Evolutionary conservation across 2,113 vertebrate species (phyloP), one percentile per base, ranked within the genome.

Genomic region (Strigops habroptila): DNA sequence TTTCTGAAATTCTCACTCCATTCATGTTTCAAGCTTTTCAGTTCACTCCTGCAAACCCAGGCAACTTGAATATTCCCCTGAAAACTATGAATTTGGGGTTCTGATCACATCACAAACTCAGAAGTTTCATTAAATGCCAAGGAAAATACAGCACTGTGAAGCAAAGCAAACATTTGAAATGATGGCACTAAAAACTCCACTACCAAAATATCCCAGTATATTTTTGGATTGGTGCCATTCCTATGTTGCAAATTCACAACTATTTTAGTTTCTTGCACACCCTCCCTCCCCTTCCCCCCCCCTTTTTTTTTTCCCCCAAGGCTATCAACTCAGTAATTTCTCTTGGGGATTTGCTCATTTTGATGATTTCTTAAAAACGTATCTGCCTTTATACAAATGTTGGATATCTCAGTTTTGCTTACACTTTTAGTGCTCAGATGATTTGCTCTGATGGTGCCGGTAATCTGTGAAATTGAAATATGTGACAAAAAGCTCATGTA

Each of bases 351-450:
- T 88, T 83, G 23, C 39, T 96, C 51, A 70, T 93, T 90, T 67
- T 63, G 14, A 60, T 73, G 48, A 24, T 59, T 77, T 81, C 73
- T 43, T 12, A 10, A 4, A 10, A 68, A 64, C 22, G 7, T 48
- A 67, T 81, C 91, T 88, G 60, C 62, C 23, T 60, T 86, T 63
- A 57, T 81, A 86, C 73, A 86, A 91, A 65, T 75, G 86, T 86
- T 82, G 69, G 39, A 37, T 81, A 44, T 93, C 93, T 96, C 94
- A 93, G 91, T 79, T 93, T 93, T 93, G 69, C 70, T 94, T 89
- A 91, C 92, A 88, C 82, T 4, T 96, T 91, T 39, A 78, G 43
- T 16, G 48, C 68, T 96, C 59, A 81, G 88, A 91, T 91, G 44
- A 96, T 91, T 93, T 94, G 37, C 31, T 94, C 55, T 0, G 3